Evolutionary conservation across 2,888 invertebrate genomes (phyloP).

Genomic region (Campaea margaritaria): DNA sequence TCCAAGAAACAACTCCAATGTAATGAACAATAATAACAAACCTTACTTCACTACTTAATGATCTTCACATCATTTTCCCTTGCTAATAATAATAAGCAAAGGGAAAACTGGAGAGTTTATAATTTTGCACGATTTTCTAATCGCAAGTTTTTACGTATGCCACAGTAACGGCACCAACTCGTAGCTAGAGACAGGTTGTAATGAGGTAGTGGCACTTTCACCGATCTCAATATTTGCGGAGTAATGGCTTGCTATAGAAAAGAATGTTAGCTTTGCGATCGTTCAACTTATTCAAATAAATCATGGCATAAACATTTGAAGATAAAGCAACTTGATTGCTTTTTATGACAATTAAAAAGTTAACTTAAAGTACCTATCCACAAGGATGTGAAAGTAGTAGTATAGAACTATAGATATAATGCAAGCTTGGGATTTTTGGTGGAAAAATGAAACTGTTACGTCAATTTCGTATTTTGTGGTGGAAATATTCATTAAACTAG

Average conservation of each 20-base stretch:
- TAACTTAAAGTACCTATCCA: too few relatives aligned
- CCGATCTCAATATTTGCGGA: slow-evolving; percentile 59
- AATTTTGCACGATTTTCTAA: slow-evolving; percentile 43
- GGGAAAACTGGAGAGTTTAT: slow-evolving; percentile 37
- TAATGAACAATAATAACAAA: neutral
- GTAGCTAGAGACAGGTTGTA: slow-evolving; percentile 19
- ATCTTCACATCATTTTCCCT: slow-evolving; percentile 22
- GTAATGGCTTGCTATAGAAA: slow-evolving; percentile 53
- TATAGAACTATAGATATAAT: too few relatives aligned
- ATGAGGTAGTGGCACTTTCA: slow-evolving; percentile 55
- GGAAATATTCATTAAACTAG: too few relatives aligned
- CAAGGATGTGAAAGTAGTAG: too few relatives aligned
- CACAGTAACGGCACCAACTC: slow-evolving; percentile 12
- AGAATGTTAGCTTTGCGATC: slow-evolving; percentile 41
- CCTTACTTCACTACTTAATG: slow-evolving; percentile 5
- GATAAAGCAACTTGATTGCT: too few relatives aligned
- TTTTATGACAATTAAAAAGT: too few relatives aligned
- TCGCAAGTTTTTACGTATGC: slow-evolving; percentile 42
- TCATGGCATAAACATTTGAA: neutral
- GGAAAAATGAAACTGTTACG: too few relatives aligned
- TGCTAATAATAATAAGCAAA: slow-evolving; percentile 22
- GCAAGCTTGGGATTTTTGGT: too few relatives aligned
- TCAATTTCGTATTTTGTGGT: too few relatives aligned
- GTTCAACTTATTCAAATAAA: slow-evolving; percentile 28
- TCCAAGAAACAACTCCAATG: neutral